These are phyloP conservation scores for Phaonia tiefii DNA, from an alignment of 2,888 invertebrate genomes.

Conservation along the genomic window DNA sequence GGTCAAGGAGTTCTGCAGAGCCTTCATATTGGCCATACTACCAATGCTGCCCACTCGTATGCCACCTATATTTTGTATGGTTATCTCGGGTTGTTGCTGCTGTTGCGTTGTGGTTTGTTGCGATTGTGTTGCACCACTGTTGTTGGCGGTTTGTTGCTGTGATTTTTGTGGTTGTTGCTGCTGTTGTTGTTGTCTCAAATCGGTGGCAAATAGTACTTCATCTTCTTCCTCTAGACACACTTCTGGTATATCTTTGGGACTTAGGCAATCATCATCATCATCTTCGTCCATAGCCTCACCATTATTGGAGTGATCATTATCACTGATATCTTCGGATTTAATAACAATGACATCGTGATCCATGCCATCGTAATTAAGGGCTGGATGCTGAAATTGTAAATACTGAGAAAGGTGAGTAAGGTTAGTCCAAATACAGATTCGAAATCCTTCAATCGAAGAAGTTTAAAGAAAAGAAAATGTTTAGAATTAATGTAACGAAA, in stretches of 20 bases:
- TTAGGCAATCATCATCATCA: constrained; percentile 77
- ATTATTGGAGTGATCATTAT: constrained; percentile 79
- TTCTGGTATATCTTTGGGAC: constrained; percentile 79
- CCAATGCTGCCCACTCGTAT: constrained; percentile 75
- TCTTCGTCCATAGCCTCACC: constrained; percentile 75
- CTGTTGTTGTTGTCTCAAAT: constrained; percentile 71
- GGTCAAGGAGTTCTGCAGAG: constrained; percentile 71
- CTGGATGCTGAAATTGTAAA: constrained; percentile 63
- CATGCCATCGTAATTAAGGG: constrained; percentile 75
- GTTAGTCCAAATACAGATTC: neutral
- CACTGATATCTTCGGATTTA: constrained; percentile 80
- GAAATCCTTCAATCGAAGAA: neutral
- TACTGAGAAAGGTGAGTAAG: constrained; percentile 46
- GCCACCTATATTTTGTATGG: constrained; percentile 74
- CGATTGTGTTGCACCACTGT: constrained; percentile 49
- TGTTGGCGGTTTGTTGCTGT: constrained; percentile 51
- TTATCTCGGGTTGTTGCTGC: constrained; percentile 72
- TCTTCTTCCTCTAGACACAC: constrained; percentile 79
- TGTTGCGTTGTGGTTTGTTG: constrained; percentile 39
- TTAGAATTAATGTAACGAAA: neutral
- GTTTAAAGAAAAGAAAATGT: neutral
- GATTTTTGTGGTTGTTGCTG: constrained; percentile 61
- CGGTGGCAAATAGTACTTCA: constrained; percentile 77
- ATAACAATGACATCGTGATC: constrained; percentile 79
- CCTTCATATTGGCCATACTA: constrained; percentile 75